Conservation (phyloP, 2,113 vertebrate species). For the Sarotherodon lohbergeri region DNA sequence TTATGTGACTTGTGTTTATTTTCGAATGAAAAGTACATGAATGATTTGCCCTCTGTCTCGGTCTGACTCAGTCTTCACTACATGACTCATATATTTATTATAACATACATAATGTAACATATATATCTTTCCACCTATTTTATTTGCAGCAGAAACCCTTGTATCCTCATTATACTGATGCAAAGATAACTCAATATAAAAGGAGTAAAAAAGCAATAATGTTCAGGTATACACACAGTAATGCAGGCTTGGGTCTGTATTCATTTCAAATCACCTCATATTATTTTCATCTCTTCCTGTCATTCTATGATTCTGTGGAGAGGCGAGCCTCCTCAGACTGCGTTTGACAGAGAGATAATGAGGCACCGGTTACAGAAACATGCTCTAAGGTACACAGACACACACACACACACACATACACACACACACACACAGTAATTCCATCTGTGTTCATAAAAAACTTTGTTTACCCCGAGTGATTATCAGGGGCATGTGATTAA, state of each 20-base stretch:
- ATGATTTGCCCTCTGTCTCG: neutral
- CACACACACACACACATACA: neutral
- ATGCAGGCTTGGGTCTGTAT: neutral
- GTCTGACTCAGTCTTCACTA: neutral
- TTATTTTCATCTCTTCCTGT: conserved; percentile 21
- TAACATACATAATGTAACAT: neutral
- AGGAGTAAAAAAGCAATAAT: neutral
- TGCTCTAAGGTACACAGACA: neutral
- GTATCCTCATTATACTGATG: neutral
- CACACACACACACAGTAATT: neutral
- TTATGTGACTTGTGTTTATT: neutral
- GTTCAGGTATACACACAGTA: neutral
- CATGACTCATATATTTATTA: neutral
- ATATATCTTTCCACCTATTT: neutral
- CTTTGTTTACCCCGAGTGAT: neutral
- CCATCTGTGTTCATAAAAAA: neutral
- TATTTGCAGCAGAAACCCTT: neutral
- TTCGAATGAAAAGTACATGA: neutral
- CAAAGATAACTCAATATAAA: neutral
- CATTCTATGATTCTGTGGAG: neutral
- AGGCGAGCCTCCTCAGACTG: neutral
- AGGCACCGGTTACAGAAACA: conserved; percentile 7
- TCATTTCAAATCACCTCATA: neutral
- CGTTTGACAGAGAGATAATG: conserved; percentile 8
- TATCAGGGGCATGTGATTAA: conserved; percentile 9